Base-by-base conservation (phyloP, 2,797 vertebrate species). In the Balearica regulorum region DNA sequence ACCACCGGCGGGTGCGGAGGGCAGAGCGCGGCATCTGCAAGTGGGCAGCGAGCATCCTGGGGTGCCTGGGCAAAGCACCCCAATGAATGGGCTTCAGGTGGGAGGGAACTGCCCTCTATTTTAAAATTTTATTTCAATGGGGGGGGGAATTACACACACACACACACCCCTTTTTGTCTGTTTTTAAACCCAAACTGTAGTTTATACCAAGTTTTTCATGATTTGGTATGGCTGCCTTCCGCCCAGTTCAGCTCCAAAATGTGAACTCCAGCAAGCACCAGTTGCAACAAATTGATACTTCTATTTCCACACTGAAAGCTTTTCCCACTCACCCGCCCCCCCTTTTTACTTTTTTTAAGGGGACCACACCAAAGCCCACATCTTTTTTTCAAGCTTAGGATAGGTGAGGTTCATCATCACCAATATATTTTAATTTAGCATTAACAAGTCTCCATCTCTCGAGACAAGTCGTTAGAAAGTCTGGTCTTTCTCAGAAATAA, bases 1-100 rank as follows among this genome's bases (percentile, higher is more conserved):
- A 26, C 54, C 8, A 7, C 31, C 22, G 4, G 28, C 0, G 0
- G 11, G 19, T 5, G 28, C 19, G 0, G 21, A 87, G 1, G 3
- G 51, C 29, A 19, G 31, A 60, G 68, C 58, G 77, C 2, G 0
- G 43, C 54, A 43, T 64, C 44, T 35, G 24, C 44, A 51, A 87
- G 54, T 18, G 66, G 20, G 2, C 64, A 51, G 44, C 1, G 2
- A 77, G 10, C 29, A 46, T 54, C 61, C 41, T 14, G 9, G 12
- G 39, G 9, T 0, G 1, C 9, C 61, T 20, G 51, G 54, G 31
- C 39, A 60, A 51, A 71, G 58, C 17, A 55, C 24, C 3, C 16
- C 3, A 2, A 53, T 11, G 46, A 48, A n/a, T 0, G 0, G 19
- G 54, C 9, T 79, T 84, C 0, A 2, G 10, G 15, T 31, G 11